phyloP scores from a whole-genome alignment of 2,113 vertebrate genomes.

The Fulmarus glacialis region DNA sequence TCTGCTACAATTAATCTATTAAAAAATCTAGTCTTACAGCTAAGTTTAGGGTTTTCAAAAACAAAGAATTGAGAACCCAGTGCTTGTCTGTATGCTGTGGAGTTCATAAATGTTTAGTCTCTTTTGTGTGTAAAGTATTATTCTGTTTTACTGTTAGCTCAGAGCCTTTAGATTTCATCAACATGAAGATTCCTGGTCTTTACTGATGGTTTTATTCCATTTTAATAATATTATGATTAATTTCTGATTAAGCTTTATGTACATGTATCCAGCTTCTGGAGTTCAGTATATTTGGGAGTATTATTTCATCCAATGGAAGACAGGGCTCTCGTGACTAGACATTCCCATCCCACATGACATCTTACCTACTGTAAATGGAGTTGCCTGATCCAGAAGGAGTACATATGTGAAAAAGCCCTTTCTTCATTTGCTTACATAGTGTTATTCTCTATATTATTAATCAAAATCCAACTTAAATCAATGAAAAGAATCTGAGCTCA shows the following conservation, averaged over 20 bases:
- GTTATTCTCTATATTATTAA: neutral
- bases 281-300: neutral
- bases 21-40: neutral
- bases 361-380: neutral
- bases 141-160: neutral
- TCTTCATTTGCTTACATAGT: neutral
- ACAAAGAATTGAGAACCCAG: neutral
- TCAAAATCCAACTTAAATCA: neutral
- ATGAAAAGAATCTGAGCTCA: neutral
- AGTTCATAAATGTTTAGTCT: neutral
- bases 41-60: neutral
- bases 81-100: neutral
- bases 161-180: neutral
- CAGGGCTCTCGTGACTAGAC: neutral
- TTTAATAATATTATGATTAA: neutral
- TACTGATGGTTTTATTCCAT: neutral
- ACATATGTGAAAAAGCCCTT: neutral
- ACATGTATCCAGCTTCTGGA: neutral
- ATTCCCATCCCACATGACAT: neutral
- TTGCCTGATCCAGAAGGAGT: neutral
- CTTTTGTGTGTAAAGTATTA: neutral
- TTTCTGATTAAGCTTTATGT: neutral
- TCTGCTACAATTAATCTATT: neutral
- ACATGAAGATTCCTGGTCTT: neutral
- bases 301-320: neutral